A percentile compares a stretch with the other conserved stretches of the same genome.
Conservation (phyloP, 2,797 vertebrate species). For the Balearica regulorum region DNA sequence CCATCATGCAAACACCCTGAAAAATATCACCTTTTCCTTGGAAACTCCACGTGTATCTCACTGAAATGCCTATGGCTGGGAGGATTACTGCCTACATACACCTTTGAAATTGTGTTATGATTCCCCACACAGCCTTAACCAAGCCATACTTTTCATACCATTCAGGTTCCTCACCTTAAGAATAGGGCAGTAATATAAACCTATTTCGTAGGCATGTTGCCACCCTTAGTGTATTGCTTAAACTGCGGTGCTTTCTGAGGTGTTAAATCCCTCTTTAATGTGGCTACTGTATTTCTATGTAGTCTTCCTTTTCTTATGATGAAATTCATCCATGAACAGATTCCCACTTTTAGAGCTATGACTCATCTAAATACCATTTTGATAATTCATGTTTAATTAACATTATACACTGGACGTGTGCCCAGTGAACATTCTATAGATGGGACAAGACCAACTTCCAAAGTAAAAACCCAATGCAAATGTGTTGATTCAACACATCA, state of each 20-base stretch:
- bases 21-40: not conserved
- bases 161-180: not conserved
- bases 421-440: not conserved
- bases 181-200: not conserved
- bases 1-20: not conserved
- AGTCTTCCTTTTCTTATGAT: not conserved
- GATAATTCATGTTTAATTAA: not conserved
- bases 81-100: not conserved
- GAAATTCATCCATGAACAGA: not conserved
- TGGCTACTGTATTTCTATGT: not conserved
- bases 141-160: not conserved
- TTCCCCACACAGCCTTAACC: not conserved
- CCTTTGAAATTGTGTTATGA: not conserved
- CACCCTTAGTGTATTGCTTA: accelerated
- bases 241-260: not conserved
- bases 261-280: not conserved
- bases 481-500: not conserved
- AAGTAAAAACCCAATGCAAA: not conserved
- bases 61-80: not conserved
- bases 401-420: accelerated
- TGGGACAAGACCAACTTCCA: not conserved
- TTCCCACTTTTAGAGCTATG: not conserved
- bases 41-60: not conserved
- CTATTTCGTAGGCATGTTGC: not conserved
- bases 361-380: not conserved